Percentiles rank a stretch among this genome's conserved stretches.
These are phyloP conservation scores for Pissodes strobi DNA, from an alignment of 1,140 invertebrate species.

Conservation along the genomic window DNA sequence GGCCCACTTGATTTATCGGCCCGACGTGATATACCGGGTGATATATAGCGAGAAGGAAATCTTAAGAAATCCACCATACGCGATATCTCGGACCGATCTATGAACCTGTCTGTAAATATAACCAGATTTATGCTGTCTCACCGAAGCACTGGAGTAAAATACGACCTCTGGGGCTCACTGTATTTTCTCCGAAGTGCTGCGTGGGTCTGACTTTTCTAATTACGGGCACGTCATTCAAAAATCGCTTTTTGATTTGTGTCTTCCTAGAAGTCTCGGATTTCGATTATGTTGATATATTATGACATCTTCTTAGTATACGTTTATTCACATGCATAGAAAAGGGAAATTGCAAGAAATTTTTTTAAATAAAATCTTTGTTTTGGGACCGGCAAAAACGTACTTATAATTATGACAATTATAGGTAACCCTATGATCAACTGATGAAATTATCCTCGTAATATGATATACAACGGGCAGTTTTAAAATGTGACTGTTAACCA, in stretches of 20 bases:
- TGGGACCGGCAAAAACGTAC: too few relatives aligned
- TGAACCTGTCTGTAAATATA: conserved; percentile 51
- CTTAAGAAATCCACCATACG: conserved; percentile 51
- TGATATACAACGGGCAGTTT: too few relatives aligned
- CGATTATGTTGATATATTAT: neutral
- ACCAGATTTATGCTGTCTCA: conserved; percentile 49
- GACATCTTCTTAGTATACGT: neutral
- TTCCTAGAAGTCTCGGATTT: neutral
- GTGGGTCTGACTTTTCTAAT: conserved; percentile 43
- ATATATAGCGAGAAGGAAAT: conserved; percentile 45
- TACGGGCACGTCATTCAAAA: conserved; percentile 43
- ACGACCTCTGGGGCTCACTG: conserved; percentile 26
- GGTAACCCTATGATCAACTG: too few relatives aligned
- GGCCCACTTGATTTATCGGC: conserved; percentile 48
- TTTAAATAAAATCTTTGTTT: too few relatives aligned
- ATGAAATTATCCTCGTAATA: too few relatives aligned
- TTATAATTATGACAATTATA: too few relatives aligned
- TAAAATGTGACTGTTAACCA: too few relatives aligned
- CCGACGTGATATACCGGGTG: conserved; percentile 50
- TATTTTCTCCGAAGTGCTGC: conserved; percentile 29
- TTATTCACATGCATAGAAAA: neutral
- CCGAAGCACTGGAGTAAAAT: conserved; percentile 27
- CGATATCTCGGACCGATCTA: conserved; percentile 52
- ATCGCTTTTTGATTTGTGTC: conserved; percentile 46
- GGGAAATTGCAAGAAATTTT: too few relatives aligned